Conservation (phyloP, 2,888 invertebrate genomes). For the Hymenopus coronatus region DNA sequence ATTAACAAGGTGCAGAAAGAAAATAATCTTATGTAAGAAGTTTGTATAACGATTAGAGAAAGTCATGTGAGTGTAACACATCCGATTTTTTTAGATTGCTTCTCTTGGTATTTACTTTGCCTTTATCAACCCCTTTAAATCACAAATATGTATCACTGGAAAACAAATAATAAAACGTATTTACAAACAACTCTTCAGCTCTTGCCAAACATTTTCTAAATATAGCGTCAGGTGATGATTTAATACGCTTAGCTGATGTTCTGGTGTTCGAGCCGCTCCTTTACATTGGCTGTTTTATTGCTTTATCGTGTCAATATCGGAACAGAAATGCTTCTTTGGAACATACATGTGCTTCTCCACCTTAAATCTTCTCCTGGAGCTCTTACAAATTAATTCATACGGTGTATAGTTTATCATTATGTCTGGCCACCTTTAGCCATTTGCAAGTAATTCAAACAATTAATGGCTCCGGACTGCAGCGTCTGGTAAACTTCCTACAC, state of each 20-base stretch:
- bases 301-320: not conserved
- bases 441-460: not conserved
- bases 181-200: no score
- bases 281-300: not conserved
- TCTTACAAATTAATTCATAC: not conserved
- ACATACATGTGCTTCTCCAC: not conserved
- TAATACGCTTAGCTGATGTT: not conserved
- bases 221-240: not conserved
- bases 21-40: no score
- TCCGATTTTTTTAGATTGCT: no score
- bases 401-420: not conserved
- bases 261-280: not conserved
- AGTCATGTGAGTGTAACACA: no score
- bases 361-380: not conserved
- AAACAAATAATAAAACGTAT: no score
- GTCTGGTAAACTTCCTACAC: not conserved
- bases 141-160: no score
- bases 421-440: not conserved
- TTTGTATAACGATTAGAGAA: no score
- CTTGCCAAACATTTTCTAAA: not conserved
- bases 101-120: no score
- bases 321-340: not conserved
- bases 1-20: no score
- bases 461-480: not conserved
- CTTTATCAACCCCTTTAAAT: no score